phyloP scores from a whole-genome alignment of 1,140 invertebrate species.

The Drosophila rhopaloa region DNA sequence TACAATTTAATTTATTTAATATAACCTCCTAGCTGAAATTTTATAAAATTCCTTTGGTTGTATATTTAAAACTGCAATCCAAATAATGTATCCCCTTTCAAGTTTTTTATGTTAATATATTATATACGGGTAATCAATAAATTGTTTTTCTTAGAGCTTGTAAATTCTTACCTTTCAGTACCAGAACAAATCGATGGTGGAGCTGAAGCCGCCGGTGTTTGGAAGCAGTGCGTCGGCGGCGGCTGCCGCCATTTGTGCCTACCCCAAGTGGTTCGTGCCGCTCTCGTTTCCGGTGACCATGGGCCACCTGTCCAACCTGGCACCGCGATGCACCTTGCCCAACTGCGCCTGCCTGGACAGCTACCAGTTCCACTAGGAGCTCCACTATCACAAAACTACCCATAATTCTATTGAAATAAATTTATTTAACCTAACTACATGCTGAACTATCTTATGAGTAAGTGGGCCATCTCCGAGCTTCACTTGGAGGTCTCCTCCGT shows the following conservation, averaged over 20 bases:
- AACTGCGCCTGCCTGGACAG: slow-evolving; percentile 82
- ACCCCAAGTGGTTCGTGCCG: slow-evolving; percentile 84
- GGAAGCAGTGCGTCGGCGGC: slow-evolving; percentile 46
- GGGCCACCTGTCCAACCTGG: slow-evolving; percentile 81
- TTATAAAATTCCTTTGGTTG: too few relatives aligned
- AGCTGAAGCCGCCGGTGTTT: slow-evolving; percentile 37
- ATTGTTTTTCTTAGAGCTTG: not conserved
- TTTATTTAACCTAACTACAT: slow-evolving; percentile 65
- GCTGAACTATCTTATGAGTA: slow-evolving; percentile 47
- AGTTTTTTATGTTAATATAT: too few relatives aligned
- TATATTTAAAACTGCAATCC: too few relatives aligned
- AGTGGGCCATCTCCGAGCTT: slow-evolving; percentile 25
- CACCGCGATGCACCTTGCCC: slow-evolving; percentile 81
- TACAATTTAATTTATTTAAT: too few relatives aligned
- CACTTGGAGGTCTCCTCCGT: slow-evolving; percentile 19
- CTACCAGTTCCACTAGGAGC: slow-evolving; percentile 74
- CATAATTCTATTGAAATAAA: slow-evolving; percentile 33
- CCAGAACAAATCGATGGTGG: slow-evolving; percentile 46
- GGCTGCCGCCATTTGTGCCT: slow-evolving; percentile 66
- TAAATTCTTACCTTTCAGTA: slow-evolving; percentile 36
- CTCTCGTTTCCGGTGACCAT: slow-evolving; percentile 83
- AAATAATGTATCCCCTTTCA: too few relatives aligned
- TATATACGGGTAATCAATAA: too few relatives aligned
- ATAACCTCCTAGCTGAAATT: too few relatives aligned
- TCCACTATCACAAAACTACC: not conserved